Evolutionary conservation across 2,888 invertebrate genomes (phyloP).

Genomic region (Quadroppia sp.): DNA sequence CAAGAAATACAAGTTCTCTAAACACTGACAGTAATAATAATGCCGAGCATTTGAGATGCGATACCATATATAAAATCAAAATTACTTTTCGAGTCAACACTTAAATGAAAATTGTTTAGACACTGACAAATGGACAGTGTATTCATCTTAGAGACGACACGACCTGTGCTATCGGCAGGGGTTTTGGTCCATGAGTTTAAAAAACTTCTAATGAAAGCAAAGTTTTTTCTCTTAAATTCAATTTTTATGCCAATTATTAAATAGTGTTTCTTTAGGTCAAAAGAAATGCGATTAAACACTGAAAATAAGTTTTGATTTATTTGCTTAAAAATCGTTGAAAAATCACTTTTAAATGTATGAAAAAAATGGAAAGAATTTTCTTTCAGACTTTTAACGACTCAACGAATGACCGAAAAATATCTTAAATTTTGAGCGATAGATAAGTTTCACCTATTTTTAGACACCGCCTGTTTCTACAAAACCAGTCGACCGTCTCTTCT

Average conservation of each 20-base stretch:
- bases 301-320: background rate
- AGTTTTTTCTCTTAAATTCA: background rate
- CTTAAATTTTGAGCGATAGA: background rate
- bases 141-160: background rate
- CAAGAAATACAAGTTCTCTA: background rate
- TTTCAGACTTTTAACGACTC: background rate
- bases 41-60: background rate
- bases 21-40: conserved; percentile 2
- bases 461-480: background rate
- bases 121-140: conserved; percentile 7
- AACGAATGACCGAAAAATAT: background rate
- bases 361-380: background rate
- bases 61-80: background rate
- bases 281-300: background rate
- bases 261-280: background rate
- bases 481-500: background rate
- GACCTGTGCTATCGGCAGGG: no score
- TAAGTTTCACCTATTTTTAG: conserved; percentile 2
- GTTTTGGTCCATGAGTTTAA: background rate
- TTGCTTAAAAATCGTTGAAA: background rate
- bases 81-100: conserved; percentile 13
- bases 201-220: background rate
- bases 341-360: background rate
- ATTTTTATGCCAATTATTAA: conserved; percentile 13
- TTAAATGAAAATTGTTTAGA: background rate